Base-by-base conservation (phyloP, 2,797 vertebrate species). In the Acrossocheilus wenchowensis region DNA sequence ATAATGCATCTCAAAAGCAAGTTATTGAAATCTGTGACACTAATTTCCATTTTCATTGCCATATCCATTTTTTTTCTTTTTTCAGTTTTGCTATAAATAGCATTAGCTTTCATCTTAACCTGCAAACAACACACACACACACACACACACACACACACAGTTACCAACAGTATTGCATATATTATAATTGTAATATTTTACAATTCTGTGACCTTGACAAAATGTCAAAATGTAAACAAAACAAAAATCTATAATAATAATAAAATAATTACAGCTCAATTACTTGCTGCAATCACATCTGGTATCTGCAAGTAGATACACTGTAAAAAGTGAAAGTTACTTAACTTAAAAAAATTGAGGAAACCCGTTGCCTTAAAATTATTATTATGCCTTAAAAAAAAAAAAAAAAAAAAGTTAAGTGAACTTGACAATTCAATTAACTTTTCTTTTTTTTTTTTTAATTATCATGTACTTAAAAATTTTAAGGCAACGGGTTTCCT, bases 11-110 rank as follows among this genome's bases (percentile, higher is more conserved):
- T 43, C 12, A 43, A 2, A 9, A 26, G 36, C 34, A 26, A 26
- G 52, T 17, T 60, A 41, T 17, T 78, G 52, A 78, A 78, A 60
- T 60, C 52, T 62, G 21, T 26, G 23, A 60, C 54, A 17, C 2
- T 43, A 6, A 79, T 79, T 43, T 62, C 36, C 36, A 19, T 43
- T 78, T 79, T 79, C 54, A 60, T 62, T 78, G 54, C 21, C 36
- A 60, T n/a, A 17, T 78, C 2, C 14, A 17, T 39, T 5, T 8
- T 57, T 41, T 26, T 10, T 26, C 4, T 64, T 26, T 26, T 9
- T 48, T 30, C 19, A 11, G n/a, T 50, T 52, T 57, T 82, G 23
- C 48, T 10, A 4, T n/a, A 30, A 26, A 26, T 26, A 19, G 10
- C 72, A 19, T 57, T 30, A 52, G n/a, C 2, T 17, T 60, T 60